phyloP scores from a whole-genome alignment of 2,797 vertebrate genomes.

The Aotus griseimembra region DNA sequence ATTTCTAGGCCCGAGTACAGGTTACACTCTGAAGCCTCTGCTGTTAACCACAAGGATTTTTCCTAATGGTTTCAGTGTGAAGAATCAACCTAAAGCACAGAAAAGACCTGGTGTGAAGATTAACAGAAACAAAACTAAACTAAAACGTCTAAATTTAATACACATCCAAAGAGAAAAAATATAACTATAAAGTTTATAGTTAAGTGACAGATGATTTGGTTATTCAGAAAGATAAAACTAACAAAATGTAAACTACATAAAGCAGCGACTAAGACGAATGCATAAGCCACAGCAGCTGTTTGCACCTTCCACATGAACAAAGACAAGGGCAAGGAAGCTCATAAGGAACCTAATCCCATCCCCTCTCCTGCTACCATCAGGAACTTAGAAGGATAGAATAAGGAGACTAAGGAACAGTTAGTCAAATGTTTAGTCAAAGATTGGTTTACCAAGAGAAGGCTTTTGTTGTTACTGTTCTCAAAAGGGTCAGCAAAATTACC shows the following conservation, averaged over 20 bases:
- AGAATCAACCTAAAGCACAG: conserved; percentile 88
- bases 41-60: conserved; percentile 87
- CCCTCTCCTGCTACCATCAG: not conserved
- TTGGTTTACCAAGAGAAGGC: not conserved
- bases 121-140: conserved; percentile 82
- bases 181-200: conserved; percentile 66
- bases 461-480: not conserved
- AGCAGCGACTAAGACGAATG: conserved; percentile 72
- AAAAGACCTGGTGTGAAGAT: conserved; percentile 88
- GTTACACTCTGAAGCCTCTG: conserved; percentile 87
- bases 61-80: conserved; percentile 88
- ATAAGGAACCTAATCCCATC: not conserved
- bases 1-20: conserved; percentile 86
- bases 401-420: not conserved
- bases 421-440: conserved; percentile 22
- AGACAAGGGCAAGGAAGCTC: conserved; percentile 62
- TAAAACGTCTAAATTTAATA: conserved; percentile 76
- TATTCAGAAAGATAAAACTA: conserved; percentile 76
- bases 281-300: conserved; percentile 75
- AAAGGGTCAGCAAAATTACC: conserved; percentile 46
- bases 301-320: conserved; percentile 68
- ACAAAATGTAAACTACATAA: conserved; percentile 63
- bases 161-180: conserved; percentile 68
- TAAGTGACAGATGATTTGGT: conserved; percentile 58
- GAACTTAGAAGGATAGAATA: not conserved